A percentile compares a stretch with the other conserved stretches of the same genome.
Conservation (phyloP, 1,140 invertebrate genomes). For the Calephelis virginiensis region DNA sequence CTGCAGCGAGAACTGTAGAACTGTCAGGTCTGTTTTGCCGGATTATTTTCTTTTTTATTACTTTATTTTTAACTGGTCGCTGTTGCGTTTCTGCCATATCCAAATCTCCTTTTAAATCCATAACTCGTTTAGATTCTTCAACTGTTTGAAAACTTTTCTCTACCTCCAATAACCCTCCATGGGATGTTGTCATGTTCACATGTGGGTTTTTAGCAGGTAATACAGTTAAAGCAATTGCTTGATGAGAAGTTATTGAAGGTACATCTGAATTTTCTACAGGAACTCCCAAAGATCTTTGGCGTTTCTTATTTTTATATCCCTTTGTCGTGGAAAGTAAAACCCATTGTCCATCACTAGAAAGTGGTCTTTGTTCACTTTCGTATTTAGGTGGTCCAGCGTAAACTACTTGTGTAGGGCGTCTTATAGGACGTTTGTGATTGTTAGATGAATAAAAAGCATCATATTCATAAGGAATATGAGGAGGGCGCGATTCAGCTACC, state of each 20-base stretch:
- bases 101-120: conserved; percentile 63
- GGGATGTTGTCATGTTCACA: conserved; percentile 85
- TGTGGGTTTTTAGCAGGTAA: conserved; percentile 80
- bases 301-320: conserved; percentile 81
- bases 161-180: conserved; percentile 86
- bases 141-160: conserved; percentile 84
- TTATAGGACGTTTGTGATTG: conserved; percentile 53
- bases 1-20: conserved; percentile 84
- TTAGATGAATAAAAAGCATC: conserved; percentile 59
- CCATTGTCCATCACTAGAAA: conserved; percentile 86
- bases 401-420: conserved; percentile 69
- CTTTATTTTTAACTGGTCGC: conserved; percentile 53
- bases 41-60: conserved; percentile 58
- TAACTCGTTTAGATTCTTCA: conserved; percentile 78
- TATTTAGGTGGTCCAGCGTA: conserved; percentile 60
- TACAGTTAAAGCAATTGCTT: conserved; percentile 84
- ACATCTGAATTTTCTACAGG: conserved; percentile 41
- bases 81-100: conserved; percentile 42
- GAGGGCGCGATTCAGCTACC: conserved; percentile 83
- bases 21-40: conserved; percentile 63
- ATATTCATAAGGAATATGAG: conserved; percentile 81
- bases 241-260: conserved; percentile 67
- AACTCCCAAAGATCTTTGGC: conserved; percentile 67
- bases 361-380: conserved; percentile 77
- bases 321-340: conserved; percentile 87